Evolutionary conservation across 2,113 vertebrate species (phyloP).

Genomic region (Aramus guarauna): DNA sequence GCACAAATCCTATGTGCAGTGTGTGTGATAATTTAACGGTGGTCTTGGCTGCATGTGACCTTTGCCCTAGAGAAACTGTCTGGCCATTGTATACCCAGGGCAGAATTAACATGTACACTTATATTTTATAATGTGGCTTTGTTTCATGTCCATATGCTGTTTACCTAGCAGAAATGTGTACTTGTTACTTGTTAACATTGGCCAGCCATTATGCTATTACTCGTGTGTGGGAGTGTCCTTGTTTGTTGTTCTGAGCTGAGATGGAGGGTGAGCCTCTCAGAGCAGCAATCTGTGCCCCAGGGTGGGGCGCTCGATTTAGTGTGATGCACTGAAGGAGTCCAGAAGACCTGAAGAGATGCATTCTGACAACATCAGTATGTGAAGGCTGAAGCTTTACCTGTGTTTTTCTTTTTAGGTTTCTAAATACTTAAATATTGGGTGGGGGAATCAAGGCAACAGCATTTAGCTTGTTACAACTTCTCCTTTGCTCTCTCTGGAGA

Average conservation of each 20-base stretch:
- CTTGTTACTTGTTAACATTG: too few species aligned
- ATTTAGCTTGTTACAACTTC: background rate
- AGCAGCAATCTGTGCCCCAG: background rate
- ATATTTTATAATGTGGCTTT: accelerated
- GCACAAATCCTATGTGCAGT: background rate
- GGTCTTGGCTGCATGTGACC: background rate
- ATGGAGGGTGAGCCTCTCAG: background rate
- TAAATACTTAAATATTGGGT: background rate
- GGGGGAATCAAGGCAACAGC: background rate
- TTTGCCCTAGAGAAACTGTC: background rate
- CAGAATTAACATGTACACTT: background rate
- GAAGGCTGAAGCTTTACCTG: background rate
- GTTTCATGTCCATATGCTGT: background rate
- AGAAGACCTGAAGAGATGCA: background rate
- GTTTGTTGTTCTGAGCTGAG: background rate
- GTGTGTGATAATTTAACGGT: too few species aligned
- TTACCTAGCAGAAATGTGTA: background rate
- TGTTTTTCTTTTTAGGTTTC: background rate
- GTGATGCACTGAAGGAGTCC: background rate
- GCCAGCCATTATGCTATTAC: accelerated
- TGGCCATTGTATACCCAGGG: accelerated
- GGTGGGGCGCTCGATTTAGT: background rate
- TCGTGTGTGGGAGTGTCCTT: background rate
- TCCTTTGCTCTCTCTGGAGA: background rate
- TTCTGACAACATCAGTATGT: background rate